Conservation (phyloP, 2,888 invertebrate species). For the Nomada lathburiana region DNA sequence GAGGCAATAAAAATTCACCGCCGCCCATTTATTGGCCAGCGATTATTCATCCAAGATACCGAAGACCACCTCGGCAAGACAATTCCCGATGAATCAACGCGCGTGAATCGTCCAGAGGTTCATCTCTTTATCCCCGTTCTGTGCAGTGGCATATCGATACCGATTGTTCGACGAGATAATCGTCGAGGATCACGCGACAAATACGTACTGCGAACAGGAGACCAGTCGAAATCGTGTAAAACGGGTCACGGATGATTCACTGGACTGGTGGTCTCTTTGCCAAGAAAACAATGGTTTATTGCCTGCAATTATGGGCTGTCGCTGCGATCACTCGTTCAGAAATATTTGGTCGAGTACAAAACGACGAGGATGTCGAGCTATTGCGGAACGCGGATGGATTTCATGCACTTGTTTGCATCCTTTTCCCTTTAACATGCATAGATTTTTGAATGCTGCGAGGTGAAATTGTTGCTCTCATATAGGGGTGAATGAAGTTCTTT, state of each 20-base stretch:
- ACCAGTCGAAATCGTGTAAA: constrained; percentile 5
- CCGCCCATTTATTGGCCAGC: constrained; percentile 1
- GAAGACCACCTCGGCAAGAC: neutral
- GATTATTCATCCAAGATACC: constrained; percentile 19
- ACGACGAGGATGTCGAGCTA: neutral
- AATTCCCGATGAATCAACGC: constrained; percentile 7
- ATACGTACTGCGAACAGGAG: constrained; percentile 3
- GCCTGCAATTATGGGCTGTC: constrained; percentile 7
- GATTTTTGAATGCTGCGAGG: too few species aligned
- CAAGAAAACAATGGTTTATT: constrained; percentile 30
- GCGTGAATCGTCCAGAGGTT: neutral
- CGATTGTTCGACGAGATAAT: neutral
- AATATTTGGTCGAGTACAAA: constrained; percentile 5
- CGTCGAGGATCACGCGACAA: neutral
- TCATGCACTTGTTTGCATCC: neutral
- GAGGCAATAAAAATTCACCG: constrained; percentile 25
- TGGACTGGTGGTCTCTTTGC: neutral
- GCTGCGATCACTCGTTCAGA: neutral
- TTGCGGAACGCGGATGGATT: neutral
- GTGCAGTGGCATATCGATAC: neutral
- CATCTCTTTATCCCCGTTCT: neutral
- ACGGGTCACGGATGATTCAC: constrained; percentile 11
- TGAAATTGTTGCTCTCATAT: neutral
- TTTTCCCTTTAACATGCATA: too few species aligned
- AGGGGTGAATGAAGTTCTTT: neutral